phyloP scores from a whole-genome alignment of 2,797 vertebrate species.

The Hippocampus kuda region DNA sequence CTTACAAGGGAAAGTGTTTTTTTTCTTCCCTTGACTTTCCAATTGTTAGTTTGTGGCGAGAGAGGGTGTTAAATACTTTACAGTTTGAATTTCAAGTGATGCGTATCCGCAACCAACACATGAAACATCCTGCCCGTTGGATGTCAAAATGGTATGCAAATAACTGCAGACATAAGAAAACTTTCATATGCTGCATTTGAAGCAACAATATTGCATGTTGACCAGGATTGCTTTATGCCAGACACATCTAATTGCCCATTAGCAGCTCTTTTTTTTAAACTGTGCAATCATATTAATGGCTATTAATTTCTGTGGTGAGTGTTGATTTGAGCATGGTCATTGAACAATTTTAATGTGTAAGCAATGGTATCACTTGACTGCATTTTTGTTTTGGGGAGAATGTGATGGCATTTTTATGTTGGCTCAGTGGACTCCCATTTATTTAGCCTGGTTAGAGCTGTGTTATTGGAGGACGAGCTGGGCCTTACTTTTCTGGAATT shows the following conservation, averaged over 20 bases:
- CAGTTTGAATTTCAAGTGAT: neutral
- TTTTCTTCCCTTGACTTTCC: neutral
- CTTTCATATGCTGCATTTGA: neutral
- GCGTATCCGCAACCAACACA: neutral
- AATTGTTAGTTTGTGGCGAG: neutral
- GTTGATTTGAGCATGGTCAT: neutral
- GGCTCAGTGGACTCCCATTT: conserved; percentile 10
- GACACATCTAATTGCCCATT: neutral
- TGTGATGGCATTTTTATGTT: conserved; percentile 4
- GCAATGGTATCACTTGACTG: neutral
- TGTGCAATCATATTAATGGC: neutral
- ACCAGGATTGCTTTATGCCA: neutral
- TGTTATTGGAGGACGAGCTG: neutral
- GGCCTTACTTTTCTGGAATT: conserved; percentile 40
- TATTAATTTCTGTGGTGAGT: no score
- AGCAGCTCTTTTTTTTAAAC: neutral
- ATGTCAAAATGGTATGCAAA: neutral
- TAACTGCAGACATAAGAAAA: neutral
- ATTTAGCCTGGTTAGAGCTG: conserved; percentile 11
- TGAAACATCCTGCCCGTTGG: neutral
- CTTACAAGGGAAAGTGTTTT: neutral
- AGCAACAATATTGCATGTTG: neutral
- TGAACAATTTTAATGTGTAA: neutral
- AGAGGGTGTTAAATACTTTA: neutral
- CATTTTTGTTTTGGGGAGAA: neutral